Conservation (phyloP, 2,113 vertebrate genomes). For the Alces alces region DNA sequence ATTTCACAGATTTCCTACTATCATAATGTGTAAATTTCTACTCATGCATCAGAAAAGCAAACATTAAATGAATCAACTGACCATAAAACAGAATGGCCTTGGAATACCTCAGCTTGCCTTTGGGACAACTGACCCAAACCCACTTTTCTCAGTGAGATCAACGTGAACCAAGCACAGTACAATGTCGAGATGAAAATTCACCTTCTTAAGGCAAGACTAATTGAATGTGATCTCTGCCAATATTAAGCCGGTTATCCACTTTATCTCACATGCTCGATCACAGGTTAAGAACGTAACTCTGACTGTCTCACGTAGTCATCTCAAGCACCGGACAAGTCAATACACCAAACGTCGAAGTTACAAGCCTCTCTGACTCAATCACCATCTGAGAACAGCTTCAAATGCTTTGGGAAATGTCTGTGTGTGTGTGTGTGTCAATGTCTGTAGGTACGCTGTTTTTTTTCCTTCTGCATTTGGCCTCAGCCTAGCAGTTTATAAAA, state of each 20-base stretch:
- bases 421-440: too few species aligned
- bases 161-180: background rate
- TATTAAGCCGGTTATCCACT: background rate
- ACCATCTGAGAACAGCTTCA: background rate
- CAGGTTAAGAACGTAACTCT: background rate
- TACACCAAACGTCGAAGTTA: background rate
- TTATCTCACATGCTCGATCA: background rate
- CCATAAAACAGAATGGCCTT: background rate
- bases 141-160: background rate
- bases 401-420: background rate
- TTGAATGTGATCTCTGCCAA: background rate
- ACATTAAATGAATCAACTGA: background rate
- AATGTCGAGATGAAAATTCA: background rate
- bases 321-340: background rate
- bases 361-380: background rate
- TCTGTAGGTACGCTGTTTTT: too few species aligned
- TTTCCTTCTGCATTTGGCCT: background rate
- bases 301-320: background rate
- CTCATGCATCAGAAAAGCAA: background rate
- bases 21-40: background rate
- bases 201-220: background rate
- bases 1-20: background rate
- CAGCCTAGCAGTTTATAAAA: background rate
- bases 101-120: background rate
- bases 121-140: background rate